These are phyloP conservation scores for Agonopterix arenella DNA, from an alignment of 2,888 invertebrate species.

Conservation along the genomic window DNA sequence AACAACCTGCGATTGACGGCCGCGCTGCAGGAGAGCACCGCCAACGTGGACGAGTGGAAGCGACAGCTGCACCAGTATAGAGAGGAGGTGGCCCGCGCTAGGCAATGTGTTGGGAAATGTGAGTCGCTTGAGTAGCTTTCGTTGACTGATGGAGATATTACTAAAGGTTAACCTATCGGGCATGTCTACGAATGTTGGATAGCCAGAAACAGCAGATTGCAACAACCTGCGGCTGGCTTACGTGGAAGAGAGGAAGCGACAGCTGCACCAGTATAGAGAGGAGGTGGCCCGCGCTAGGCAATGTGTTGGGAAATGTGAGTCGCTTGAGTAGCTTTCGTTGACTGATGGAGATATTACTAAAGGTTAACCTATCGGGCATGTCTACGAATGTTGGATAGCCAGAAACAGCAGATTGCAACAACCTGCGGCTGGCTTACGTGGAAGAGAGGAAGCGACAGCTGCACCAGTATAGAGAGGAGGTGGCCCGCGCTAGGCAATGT, in stretches of 20 bases:
- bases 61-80: conserved; percentile 94
- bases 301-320: conserved; percentile 58
- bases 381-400: no score
- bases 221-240: conserved; percentile 97
- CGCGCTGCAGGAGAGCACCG: conserved; percentile 95
- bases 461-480: conserved; percentile 94
- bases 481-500: conserved; percentile 83
- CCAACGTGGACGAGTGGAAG: conserved; percentile 99
- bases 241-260: conserved; percentile 99
- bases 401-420: no score
- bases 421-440: conserved; percentile 95
- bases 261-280: conserved; percentile 94
- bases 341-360: no score
- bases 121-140: neutral
- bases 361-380: no score
- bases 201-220: no score
- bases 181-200: no score
- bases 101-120: conserved; percentile 67
- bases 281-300: conserved; percentile 89
- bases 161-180: no score
- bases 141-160: no score
- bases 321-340: neutral
- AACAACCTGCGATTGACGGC: conserved; percentile 97
- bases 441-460: conserved; percentile 99
- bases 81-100: conserved; percentile 92